Evolutionary conservation across 2,113 vertebrate genomes (phyloP), one percentile per base, ranked within the genome.

Genomic region (Anguilla rostrata): DNA sequence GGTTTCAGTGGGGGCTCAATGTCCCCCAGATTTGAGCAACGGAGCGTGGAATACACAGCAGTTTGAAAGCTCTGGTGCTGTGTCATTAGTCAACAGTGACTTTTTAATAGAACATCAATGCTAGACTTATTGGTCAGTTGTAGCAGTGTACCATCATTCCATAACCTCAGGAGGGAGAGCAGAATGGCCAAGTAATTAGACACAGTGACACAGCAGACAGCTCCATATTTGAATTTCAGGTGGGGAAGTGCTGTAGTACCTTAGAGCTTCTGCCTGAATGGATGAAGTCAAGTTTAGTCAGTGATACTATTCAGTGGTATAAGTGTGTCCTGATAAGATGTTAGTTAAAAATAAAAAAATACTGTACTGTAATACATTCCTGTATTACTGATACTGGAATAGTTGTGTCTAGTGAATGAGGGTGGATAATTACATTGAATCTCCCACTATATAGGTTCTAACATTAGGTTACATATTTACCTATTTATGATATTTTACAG

Each of bases 401-500:
- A 22, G 60, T 22, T 3, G 5, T 75, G n/a, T 34, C n/a, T 75
- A 8, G 22, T 75, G 26, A 66, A 20, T 20, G 60, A 26, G 71
- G 5, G 71, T 75, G n/a, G n/a, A 75, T 29, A 2, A n/a, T 75
- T 75, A 75, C 29, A 75, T 34, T 75, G 71, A 29, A n/a, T 75
- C 71, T 75, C 71, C 71, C 71, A 75, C n/a, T 75, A 29, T 29
- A 75, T 75, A 75, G 1, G 71, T 34, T 75, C 71, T 75, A 75
- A 66, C 5, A 22, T 66, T 66, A 6, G n/a, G 34, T 34, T 34
- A 34, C 34, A 34, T 34, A 34, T 34, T 34, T 34, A 34, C 34
- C 16, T 75, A 75, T 75, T n/a, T 75, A 75, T 14, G 26, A 75
- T 75, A 75, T 75, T 75, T 75, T 75, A 75, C 71, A 75, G 71